Evolutionary conservation across 2,113 vertebrate genomes (phyloP).

Genomic region (Crotophaga sulcirostris): DNA sequence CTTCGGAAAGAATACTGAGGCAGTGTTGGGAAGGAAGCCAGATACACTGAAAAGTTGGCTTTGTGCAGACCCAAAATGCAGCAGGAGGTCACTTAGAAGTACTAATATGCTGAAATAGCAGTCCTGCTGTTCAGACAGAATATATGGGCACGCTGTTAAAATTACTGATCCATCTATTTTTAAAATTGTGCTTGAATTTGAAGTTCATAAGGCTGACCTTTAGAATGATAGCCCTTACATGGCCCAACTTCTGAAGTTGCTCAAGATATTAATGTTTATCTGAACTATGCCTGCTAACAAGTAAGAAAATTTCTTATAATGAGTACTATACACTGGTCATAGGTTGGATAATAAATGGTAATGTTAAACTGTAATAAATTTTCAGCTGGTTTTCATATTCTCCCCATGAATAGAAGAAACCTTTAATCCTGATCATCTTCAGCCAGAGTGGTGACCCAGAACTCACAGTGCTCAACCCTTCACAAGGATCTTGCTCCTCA

Average conservation of each 20-base stretch:
- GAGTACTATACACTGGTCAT: neutral
- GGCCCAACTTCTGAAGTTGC: neutral
- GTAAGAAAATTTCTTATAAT: neutral
- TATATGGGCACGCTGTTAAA: neutral
- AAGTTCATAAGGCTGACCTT: neutral
- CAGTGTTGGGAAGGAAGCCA: neutral
- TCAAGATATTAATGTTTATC: neutral
- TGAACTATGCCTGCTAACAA: neutral
- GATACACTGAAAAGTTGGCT: neutral
- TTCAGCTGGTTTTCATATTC: neutral
- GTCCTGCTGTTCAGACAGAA: neutral
- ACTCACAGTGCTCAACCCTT: neutral
- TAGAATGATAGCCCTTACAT: neutral
- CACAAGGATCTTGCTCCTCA: neutral
- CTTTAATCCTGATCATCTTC: neutral
- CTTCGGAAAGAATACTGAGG: neutral
- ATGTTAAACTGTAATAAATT: neutral
- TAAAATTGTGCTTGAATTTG: neutral
- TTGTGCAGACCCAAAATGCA: neutral
- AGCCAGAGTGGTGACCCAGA: neutral
- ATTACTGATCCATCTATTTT: neutral
- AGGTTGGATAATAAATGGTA: neutral
- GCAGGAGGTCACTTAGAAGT: neutral
- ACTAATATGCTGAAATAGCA: neutral
- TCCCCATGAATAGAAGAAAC: neutral